A percentile compares a stretch with the other conserved stretches of the same genome.
phyloP scores from a whole-genome alignment of 2,113 vertebrate species.

The Chlamydotis undulata region DNA sequence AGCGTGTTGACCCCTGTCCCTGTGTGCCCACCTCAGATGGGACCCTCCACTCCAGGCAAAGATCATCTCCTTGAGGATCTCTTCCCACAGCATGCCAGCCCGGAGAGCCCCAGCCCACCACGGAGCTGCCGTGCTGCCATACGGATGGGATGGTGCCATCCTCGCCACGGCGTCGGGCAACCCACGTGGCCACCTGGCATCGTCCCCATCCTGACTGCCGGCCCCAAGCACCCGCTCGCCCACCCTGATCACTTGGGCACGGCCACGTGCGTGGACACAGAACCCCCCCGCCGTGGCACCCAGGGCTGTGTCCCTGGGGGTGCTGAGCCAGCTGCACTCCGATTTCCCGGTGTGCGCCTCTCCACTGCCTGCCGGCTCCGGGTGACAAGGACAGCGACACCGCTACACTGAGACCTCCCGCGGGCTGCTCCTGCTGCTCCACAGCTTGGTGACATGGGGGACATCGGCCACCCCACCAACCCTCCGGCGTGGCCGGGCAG shows the following conservation, averaged over 20 bases:
- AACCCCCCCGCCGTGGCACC: neutral
- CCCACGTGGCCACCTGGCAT: neutral
- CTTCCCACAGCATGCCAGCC: neutral
- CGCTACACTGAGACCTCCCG: neutral
- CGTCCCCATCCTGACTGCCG: neutral
- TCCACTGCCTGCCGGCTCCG: neutral
- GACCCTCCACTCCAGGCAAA: neutral
- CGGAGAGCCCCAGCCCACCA: neutral
- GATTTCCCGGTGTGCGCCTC: neutral
- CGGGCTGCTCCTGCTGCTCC: neutral
- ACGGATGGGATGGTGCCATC: accelerated
- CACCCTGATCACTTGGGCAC: neutral
- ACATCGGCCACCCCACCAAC: neutral
- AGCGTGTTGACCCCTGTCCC: neutral
- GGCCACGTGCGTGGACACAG: accelerated
- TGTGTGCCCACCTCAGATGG: neutral
- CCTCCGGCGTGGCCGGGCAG: accelerated
- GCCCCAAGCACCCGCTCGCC: accelerated
- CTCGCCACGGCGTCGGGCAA: accelerated
- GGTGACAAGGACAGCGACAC: neutral
- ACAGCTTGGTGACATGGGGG: accelerated
- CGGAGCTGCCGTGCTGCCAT: accelerated
- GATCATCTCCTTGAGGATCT: neutral
- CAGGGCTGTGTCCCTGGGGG: neutral
- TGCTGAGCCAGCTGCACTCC: neutral